Percentiles rank a stretch among this genome's conserved stretches.
Evolutionary conservation across 2,113 vertebrate genomes (phyloP).

Genomic region (Cryptomyrus ogoouensis): DNA sequence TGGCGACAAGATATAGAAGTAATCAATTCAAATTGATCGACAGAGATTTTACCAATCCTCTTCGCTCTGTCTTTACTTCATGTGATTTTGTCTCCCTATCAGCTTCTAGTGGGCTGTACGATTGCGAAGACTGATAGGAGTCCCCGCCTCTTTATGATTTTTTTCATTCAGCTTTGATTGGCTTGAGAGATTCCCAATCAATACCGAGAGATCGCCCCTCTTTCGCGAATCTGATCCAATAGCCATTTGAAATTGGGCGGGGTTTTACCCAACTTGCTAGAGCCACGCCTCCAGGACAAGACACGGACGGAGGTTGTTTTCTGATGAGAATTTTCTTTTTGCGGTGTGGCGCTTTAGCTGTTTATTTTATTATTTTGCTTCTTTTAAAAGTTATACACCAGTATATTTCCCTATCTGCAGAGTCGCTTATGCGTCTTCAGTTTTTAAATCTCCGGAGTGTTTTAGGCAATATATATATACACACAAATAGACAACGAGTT

Average conservation of each 20-base stretch:
- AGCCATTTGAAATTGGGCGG: conserved; percentile 17
- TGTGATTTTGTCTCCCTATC: conserved; percentile 11
- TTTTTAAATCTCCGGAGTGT: background rate
- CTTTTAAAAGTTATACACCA: conserved; percentile 23
- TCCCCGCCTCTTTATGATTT: conserved; percentile 3
- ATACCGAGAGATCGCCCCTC: background rate
- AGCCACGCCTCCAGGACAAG: conserved; percentile 47
- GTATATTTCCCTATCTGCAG: background rate
- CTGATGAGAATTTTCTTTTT: conserved; percentile 52
- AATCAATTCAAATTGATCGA: conserved; percentile 2
- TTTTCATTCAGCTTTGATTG: conserved; percentile 39
- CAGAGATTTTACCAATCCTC: background rate
- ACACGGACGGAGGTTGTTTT: conserved; percentile 67
- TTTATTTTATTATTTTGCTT: conserved; percentile 34
- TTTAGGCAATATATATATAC: conserved; percentile 8
- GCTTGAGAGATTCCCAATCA: conserved; percentile 41
- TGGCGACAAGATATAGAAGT: conserved; percentile 12
- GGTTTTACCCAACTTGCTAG: background rate
- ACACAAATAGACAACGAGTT: conserved; percentile 17
- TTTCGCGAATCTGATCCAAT: conserved; percentile 40
- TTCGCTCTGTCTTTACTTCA: background rate
- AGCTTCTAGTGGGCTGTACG: conserved; percentile 3
- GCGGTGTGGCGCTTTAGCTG: conserved; percentile 5
- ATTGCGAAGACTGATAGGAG: conserved; percentile 26
- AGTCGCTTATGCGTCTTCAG: background rate